phyloP scores from a whole-genome alignment of 2,113 vertebrate species.

The Amphiprion percula region DNA sequence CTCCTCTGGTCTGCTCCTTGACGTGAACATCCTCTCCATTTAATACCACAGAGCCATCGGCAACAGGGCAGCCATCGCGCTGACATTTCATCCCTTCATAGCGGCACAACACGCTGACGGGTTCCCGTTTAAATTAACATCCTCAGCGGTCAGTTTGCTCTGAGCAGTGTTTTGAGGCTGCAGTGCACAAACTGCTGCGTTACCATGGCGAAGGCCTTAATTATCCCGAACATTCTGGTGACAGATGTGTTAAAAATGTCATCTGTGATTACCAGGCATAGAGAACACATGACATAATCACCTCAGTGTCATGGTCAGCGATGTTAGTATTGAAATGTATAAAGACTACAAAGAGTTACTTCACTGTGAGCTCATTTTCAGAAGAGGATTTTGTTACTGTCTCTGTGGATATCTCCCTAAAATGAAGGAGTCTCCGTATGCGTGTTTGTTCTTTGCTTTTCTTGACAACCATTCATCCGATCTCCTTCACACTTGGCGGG shows the following conservation, averaged over 20 bases:
- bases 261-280: background rate
- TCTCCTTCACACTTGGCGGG: too few relatives aligned
- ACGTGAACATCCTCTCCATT: slow-evolving; percentile 69
- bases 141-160: background rate
- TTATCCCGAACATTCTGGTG: background rate
- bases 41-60: slow-evolving; percentile 40
- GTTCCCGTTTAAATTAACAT: background rate
- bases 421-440: too few relatives aligned
- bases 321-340: background rate
- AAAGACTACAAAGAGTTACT: slow-evolving; percentile 6
- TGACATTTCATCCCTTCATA: slow-evolving; percentile 21
- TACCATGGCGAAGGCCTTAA: background rate
- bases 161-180: background rate
- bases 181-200: background rate
- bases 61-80: slow-evolving; percentile 32
- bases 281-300: slow-evolving; percentile 17
- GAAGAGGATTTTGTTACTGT: slow-evolving; percentile 4
- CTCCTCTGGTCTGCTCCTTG: slow-evolving; percentile 71
- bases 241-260: slow-evolving; percentile 10
- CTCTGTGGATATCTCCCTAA: background rate
- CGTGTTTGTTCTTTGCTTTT: too few relatives aligned
- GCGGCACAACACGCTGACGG: background rate
- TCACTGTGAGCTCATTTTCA: slow-evolving; percentile 2
- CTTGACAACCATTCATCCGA: too few relatives aligned
- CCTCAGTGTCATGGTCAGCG: background rate